These are phyloP conservation scores for Bergia puertoricense DNA, from an alignment of 92 coral and sea anemone genomes.

Conservation along the genomic window DNA sequence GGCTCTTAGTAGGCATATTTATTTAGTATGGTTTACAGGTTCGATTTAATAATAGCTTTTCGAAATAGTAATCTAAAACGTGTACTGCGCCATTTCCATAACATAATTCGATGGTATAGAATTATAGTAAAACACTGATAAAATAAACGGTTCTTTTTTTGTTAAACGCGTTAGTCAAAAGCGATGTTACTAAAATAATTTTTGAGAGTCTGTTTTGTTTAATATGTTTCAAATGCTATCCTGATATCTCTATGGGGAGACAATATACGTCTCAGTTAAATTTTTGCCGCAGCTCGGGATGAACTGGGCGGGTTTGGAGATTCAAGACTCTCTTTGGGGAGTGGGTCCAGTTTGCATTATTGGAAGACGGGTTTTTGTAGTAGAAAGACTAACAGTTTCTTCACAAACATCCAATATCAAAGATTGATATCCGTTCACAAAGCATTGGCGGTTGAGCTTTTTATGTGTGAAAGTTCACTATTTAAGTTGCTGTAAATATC, in stretches of 20 bases:
- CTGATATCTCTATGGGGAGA: background rate
- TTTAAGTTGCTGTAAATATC: background rate
- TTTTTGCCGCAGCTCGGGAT: too few relatives aligned
- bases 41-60: background rate
- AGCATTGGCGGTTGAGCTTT: background rate
- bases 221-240: background rate
- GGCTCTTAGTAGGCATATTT: conserved; percentile 34
- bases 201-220: background rate
- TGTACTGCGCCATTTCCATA: background rate
- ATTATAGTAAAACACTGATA: background rate
- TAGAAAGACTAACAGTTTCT: background rate
- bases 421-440: too few relatives aligned
- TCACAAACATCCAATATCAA: too few relatives aligned
- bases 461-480: background rate
- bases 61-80: background rate
- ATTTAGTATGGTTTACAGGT: background rate
- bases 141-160: too few relatives aligned
- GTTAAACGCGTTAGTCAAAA: too few relatives aligned
- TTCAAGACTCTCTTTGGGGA: background rate
- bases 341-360: background rate
- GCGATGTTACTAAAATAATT: background rate
- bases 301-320: background rate
- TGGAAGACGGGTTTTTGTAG: background rate
- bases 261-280: too few relatives aligned
- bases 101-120: background rate